Conservation (phyloP, 1,140 invertebrate species). For the Magallana ariakensis region DNA sequence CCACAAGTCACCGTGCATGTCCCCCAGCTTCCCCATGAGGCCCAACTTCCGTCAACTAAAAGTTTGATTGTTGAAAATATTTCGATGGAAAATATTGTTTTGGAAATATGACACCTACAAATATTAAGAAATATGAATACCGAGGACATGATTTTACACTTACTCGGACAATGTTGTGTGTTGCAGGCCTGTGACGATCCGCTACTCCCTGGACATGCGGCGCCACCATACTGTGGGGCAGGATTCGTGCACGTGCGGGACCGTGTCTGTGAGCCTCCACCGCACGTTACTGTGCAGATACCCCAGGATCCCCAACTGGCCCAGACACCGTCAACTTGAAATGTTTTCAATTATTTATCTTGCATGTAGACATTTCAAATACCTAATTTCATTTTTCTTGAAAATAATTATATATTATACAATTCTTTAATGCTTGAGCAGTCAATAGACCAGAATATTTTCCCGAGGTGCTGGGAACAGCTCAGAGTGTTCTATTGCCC, state of each 20-base stretch:
- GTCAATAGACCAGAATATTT: too few species aligned
- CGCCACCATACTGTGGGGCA: slow-evolving; percentile 61
- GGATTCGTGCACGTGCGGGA: slow-evolving; percentile 63
- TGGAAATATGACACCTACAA: too few species aligned
- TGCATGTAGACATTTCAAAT: too few species aligned
- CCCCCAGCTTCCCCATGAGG: slow-evolving; percentile 83
- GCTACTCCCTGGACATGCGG: neutral
- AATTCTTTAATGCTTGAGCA: too few species aligned
- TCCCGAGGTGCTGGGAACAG: too few species aligned
- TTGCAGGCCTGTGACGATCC: neutral
- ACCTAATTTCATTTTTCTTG: too few species aligned
- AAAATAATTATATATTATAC: too few species aligned
- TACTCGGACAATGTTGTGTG: slow-evolving; percentile 42
- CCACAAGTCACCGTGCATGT: slow-evolving; percentile 85
- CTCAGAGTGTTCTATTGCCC: too few species aligned
- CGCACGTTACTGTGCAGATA: slow-evolving; percentile 66
- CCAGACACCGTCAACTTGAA: slow-evolving; percentile 61
- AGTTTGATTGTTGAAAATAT: slow-evolving; percentile 23
- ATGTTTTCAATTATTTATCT: neutral
- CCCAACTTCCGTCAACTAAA: slow-evolving; percentile 83
- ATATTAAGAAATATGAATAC: too few species aligned
- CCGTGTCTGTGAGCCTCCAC: slow-evolving; percentile 57
- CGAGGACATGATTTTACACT: neutral
- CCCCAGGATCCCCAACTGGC: slow-evolving; percentile 65
- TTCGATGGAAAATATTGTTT: neutral